Evolutionary conservation across 2,888 invertebrate species (phyloP).

Genomic region (Galerucella nymphaeae): DNA sequence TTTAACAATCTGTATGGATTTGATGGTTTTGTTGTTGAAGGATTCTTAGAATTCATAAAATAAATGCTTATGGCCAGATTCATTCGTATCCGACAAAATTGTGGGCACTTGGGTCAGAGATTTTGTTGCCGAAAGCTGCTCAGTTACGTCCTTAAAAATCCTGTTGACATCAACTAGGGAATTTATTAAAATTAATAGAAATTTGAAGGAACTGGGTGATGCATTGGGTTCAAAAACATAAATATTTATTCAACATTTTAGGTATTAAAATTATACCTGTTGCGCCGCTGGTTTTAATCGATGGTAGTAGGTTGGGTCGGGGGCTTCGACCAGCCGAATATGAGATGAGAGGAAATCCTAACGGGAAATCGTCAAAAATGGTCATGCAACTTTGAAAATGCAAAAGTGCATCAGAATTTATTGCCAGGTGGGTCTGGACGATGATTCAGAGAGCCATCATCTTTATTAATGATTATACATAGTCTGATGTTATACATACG

Average conservation of each 20-base stretch:
- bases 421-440: conserved; percentile 30
- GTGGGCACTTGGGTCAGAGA: too few species aligned
- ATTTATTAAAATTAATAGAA: too few species aligned
- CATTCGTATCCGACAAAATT: too few species aligned
- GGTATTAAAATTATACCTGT: neutral
- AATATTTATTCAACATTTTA: too few species aligned
- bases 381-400: conserved; percentile 42
- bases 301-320: conserved; percentile 27
- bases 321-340: conserved; percentile 29
- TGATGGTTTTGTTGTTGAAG: conserved; percentile 11
- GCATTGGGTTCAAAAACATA: too few species aligned
- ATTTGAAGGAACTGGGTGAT: too few species aligned
- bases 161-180: too few species aligned
- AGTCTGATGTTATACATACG: conserved; percentile 1
- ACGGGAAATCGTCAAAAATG: conserved; percentile 46
- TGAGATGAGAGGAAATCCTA: conserved; percentile 44
- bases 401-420: conserved; percentile 40
- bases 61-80: neutral
- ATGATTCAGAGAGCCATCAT: conserved; percentile 39
- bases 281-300: conserved; percentile 22
- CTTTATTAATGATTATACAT: conserved; percentile 35
- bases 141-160: too few species aligned
- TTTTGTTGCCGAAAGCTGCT: too few species aligned
- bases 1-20: conserved; percentile 4
- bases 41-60: neutral